Evolutionary conservation across 2,888 invertebrate species (phyloP), one percentile per base, ranked within the genome.

Genomic region (Pristionchus mayeri): DNA sequence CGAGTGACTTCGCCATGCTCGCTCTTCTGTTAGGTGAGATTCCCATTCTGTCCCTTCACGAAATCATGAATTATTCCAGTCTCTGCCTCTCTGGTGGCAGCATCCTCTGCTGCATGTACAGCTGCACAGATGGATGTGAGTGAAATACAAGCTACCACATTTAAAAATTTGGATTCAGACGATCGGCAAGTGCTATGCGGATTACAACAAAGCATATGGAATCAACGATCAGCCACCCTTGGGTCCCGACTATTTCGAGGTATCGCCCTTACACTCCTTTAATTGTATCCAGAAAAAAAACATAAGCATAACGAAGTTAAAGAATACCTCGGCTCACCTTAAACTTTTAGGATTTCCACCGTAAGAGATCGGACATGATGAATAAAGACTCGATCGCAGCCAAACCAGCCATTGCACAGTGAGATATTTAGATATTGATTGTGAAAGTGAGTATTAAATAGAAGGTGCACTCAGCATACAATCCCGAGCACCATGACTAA

Each of bases 81-180:
- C 0, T 63, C 63, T 18, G n/a, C 63, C 34, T 18, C 37, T 4
- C 21, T 71, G 37, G 40, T 44, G 40, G 71, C 71, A 37, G n/a
- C 44, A n/a, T 40, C 71, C 2, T 71, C 71, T 24, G 71, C 71
- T 24, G 24, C 40, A 44, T 71, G 71, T 24, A 71, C 71, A 11
- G 30, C 40, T 27, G 71, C 71, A 37, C 71, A 71, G 18, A 71
- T 71, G 71, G 40, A 71, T 71, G 71, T 71, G 6, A 71, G 71
- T 37, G 16, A n/a, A 37, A 7, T 67, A 2, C 16, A 18, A 54
- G 21, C 54, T 4, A 54, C 16, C 7, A n/a, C 4, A 54, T 54
- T 37, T 37, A 37, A 2, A 37, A 18, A 37, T 40, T 13, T 30
- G n/a, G 24, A 11, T 71, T 37, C 44, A 71, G 71, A 71, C 40